phyloP scores from a whole-genome alignment of 92 coral and sea anemone genomes.

The Plumapathes pennacea region DNA sequence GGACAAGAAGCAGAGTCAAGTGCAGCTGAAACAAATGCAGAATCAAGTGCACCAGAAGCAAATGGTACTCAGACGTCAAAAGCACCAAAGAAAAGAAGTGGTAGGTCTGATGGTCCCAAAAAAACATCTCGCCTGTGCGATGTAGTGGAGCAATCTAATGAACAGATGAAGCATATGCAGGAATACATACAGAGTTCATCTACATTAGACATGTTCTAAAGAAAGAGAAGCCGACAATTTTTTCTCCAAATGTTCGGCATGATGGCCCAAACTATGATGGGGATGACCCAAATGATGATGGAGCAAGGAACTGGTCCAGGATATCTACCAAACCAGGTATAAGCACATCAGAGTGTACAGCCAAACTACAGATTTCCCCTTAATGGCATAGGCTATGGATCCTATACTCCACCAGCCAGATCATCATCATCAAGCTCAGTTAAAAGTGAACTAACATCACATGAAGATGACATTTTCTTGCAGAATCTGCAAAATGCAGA shows the following conservation, averaged over 20 bases:
- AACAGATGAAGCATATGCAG: slow-evolving; percentile 31
- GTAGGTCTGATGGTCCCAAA: slow-evolving; percentile 19
- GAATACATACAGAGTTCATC: slow-evolving; percentile 16
- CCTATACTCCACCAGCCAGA: slow-evolving; percentile 35
- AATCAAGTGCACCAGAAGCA: slow-evolving; percentile 25
- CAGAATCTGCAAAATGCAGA: slow-evolving; percentile 5
- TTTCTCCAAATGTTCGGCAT: slow-evolving; percentile 34
- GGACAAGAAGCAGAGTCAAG: slow-evolving; percentile 21
- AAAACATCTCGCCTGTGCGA: slow-evolving; percentile 29
- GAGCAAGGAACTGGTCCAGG: slow-evolving; percentile 30
- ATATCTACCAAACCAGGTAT: slow-evolving; percentile 23
- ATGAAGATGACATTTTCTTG: slow-evolving; percentile 10
- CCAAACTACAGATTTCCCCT: slow-evolving; percentile 9
- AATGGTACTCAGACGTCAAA: slow-evolving; percentile 37
- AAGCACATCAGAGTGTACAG: slow-evolving; percentile 26
- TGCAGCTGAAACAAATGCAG: slow-evolving; percentile 23
- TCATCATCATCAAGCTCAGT: slow-evolving; percentile 41
- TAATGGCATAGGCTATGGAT: slow-evolving; percentile 26
- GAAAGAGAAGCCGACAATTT: slow-evolving; percentile 42
- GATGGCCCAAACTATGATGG: slow-evolving; percentile 44
- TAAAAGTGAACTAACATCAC: slow-evolving; percentile 15
- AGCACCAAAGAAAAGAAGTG: slow-evolving; percentile 46
- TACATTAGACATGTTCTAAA: slow-evolving; percentile 29
- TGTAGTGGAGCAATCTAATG: slow-evolving; percentile 49
- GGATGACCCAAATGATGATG: slow-evolving; percentile 49